These are phyloP conservation scores for Bucco capensis DNA, from an alignment of 2,113 vertebrate species.

Conservation along the genomic window DNA sequence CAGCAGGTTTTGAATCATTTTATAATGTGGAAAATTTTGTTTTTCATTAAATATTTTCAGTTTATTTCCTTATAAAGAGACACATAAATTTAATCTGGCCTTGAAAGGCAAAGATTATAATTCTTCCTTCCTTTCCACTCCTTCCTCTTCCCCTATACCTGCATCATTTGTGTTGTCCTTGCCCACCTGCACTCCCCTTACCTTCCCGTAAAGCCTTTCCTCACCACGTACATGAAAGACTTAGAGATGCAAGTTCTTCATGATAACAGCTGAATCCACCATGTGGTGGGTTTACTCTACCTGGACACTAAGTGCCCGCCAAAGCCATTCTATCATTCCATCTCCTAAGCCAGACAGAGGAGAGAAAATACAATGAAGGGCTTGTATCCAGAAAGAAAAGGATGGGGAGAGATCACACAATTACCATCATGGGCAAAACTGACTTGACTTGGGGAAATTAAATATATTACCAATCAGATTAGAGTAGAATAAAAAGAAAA, in stretches of 20 bases:
- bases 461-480: too few relatives aligned
- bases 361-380: background rate
- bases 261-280: background rate
- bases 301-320: background rate
- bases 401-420: too few relatives aligned
- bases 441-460: background rate
- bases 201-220: background rate
- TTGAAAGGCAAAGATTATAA: background rate
- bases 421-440: background rate
- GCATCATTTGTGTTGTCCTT: background rate
- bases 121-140: background rate
- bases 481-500: too few relatives aligned
- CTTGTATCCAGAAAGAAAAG: background rate
- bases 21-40: background rate
- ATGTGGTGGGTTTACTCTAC: background rate
- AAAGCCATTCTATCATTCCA: background rate
- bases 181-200: rapidly evolving
- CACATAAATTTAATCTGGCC: background rate
- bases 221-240: background rate
- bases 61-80: background rate
- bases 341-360: background rate
- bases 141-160: background rate
- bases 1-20: background rate
- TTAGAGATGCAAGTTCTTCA: background rate
- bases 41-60: background rate